Conservation (phyloP, 2,797 vertebrate species). For the Brachyalestes nurse region DNA sequence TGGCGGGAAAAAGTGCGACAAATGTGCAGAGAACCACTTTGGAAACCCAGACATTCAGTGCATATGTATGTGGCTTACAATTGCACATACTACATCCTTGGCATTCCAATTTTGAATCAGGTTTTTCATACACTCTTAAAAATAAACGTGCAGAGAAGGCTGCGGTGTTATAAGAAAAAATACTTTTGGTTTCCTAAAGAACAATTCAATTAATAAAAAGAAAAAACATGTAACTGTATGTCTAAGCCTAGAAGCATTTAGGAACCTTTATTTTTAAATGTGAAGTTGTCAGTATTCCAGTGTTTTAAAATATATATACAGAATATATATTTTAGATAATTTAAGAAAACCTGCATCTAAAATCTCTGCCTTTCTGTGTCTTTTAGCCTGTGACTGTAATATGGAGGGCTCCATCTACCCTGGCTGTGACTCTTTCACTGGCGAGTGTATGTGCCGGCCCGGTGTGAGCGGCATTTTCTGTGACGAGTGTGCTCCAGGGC, state of each 20-base stretch:
- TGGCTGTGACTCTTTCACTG: slow-evolving; percentile 81
- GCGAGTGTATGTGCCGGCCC: slow-evolving; percentile 77
- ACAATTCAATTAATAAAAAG: background rate
- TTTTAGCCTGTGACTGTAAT: slow-evolving; percentile 84
- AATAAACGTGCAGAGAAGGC: background rate
- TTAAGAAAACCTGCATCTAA: background rate
- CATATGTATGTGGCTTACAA: slow-evolving; percentile 74
- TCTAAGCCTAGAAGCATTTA: background rate
- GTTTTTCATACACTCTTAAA: background rate
- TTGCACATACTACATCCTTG: background rate
- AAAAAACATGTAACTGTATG: background rate
- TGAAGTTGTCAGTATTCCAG: too few relatives aligned
- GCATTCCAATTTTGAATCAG: background rate
- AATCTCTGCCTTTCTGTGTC: background rate
- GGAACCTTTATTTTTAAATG: too few relatives aligned
- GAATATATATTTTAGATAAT: too few relatives aligned
- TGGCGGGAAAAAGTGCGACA: slow-evolving; percentile 78
- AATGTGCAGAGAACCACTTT: slow-evolving; percentile 86
- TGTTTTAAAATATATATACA: too few relatives aligned
- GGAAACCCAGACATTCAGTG: slow-evolving; percentile 79
- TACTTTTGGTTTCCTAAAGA: background rate
- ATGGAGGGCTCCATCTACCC: slow-evolving; percentile 77
- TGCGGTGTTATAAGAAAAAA: background rate
- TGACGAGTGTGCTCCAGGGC: slow-evolving; percentile 76
- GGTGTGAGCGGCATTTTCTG: slow-evolving; percentile 81